Percentiles rank a stretch among this genome's conserved stretches.
phyloP scores from a whole-genome alignment of 2,888 invertebrate genomes.

The Resseliella maxima region DNA sequence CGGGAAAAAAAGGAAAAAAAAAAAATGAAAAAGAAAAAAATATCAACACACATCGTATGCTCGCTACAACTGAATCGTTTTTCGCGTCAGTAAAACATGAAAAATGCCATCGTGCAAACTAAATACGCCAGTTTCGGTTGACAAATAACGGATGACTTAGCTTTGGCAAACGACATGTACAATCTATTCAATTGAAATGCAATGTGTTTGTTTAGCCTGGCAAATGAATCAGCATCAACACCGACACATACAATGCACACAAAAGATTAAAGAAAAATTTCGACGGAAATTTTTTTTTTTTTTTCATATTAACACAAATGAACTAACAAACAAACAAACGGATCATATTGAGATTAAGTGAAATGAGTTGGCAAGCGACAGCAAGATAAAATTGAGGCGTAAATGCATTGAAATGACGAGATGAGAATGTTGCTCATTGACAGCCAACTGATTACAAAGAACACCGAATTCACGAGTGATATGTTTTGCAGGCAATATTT shows the following conservation, averaged over 20 bases:
- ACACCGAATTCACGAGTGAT: neutral
- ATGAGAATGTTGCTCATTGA: conserved; percentile 34
- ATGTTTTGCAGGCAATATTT: conserved; percentile 41
- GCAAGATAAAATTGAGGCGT: neutral
- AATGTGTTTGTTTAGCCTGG: neutral
- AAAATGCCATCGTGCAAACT: conserved; percentile 33
- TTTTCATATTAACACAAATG: too few relatives aligned
- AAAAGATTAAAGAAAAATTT: neutral
- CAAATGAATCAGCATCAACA: conserved; percentile 29
- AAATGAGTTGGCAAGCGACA: neutral
- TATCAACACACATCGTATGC: neutral
- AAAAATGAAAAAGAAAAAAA: neutral
- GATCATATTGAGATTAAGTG: conserved; percentile 33
- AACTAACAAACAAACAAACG: conserved; percentile 35
- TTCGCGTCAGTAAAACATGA: neutral
- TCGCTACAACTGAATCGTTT: neutral
- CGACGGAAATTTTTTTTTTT: neutral
- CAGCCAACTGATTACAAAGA: conserved; percentile 27
- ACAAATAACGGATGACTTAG: conserved; percentile 47
- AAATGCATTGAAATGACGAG: neutral
- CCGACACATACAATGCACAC: neutral
- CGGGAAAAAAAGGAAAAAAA: neutral
- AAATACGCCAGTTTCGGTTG: conserved; percentile 51
- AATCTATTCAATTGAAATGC: conserved; percentile 51
- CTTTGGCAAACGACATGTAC: neutral